phyloP scores from a whole-genome alignment of 2,113 vertebrate genomes.

The Origma solitaria region DNA sequence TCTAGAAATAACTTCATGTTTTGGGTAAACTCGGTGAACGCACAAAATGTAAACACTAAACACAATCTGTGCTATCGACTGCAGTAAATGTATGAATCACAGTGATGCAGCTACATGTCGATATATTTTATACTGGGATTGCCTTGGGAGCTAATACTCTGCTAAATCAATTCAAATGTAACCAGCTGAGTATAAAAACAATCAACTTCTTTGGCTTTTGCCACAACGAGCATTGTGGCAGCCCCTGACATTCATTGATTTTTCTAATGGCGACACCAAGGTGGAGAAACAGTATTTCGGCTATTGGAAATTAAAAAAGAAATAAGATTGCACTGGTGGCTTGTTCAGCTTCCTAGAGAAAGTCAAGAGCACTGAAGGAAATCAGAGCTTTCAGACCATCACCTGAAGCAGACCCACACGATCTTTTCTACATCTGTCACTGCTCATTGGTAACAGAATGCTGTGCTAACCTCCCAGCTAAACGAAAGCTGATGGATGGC shows the following conservation, averaged over 20 bases:
- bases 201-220: neutral
- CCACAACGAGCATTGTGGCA: neutral
- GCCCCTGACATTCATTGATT: neutral
- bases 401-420: neutral
- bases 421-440: neutral
- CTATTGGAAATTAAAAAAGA: neutral
- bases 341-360: neutral
- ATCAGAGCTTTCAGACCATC: neutral
- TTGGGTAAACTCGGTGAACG: neutral
- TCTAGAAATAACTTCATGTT: constrained; percentile 18
- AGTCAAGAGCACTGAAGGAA: neutral
- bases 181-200: neutral
- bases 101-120: neutral
- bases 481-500: neutral
- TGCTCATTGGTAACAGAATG: neutral
- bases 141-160: neutral
- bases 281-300: neutral
- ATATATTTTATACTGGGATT: neutral
- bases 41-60: constrained; percentile 16
- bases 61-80: constrained; percentile 40
- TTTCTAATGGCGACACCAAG: neutral
- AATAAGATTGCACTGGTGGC: neutral
- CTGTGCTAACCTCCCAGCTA: neutral
- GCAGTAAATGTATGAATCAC: constrained; percentile 27
- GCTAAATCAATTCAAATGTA: constrained; percentile 27